Evolutionary conservation across 2,888 invertebrate genomes (phyloP).

Genomic region (Gandaritis pyraliata): DNA sequence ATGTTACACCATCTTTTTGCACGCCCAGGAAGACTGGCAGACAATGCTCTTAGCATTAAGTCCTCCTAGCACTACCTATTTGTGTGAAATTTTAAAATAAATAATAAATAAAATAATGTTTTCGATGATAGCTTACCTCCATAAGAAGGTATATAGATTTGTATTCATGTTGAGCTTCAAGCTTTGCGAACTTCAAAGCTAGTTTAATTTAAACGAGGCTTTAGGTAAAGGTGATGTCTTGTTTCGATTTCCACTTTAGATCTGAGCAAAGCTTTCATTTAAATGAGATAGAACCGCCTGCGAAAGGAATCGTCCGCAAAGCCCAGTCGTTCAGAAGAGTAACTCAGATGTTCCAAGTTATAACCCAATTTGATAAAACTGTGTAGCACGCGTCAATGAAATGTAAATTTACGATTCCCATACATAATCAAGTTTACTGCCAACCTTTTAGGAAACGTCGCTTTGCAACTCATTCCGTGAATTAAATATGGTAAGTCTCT

Average conservation of each 20-base stretch:
- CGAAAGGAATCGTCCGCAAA: constrained; percentile 10
- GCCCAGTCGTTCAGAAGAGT: constrained; percentile 8
- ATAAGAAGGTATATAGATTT: too few species aligned
- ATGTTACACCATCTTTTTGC: too few species aligned
- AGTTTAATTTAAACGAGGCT: neutral
- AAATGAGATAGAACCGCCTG: constrained; percentile 5
- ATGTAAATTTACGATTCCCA: constrained; percentile 33
- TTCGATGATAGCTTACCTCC: neutral
- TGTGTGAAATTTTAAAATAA: too few species aligned
- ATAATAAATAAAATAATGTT: too few species aligned
- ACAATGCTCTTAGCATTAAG: too few species aligned
- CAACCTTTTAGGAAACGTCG: constrained; percentile 30
- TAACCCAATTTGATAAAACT: constrained; percentile 31
- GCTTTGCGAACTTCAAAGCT: neutral
- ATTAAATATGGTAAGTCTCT: constrained; percentile 23
- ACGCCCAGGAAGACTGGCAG: too few species aligned
- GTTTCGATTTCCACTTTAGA: constrained; percentile 2
- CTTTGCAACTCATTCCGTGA: constrained; percentile 28
- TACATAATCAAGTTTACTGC: constrained; percentile 31
- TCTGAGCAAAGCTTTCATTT: constrained; percentile 9
- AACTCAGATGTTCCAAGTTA: constrained; percentile 25
- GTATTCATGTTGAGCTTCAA: too few species aligned
- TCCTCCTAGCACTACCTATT: too few species aligned
- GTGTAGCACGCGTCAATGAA: constrained; percentile 32
- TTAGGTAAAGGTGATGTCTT: constrained; percentile 3